Conservation (phyloP, 1,140 invertebrate genomes). For the Halyomorpha halys region DNA sequence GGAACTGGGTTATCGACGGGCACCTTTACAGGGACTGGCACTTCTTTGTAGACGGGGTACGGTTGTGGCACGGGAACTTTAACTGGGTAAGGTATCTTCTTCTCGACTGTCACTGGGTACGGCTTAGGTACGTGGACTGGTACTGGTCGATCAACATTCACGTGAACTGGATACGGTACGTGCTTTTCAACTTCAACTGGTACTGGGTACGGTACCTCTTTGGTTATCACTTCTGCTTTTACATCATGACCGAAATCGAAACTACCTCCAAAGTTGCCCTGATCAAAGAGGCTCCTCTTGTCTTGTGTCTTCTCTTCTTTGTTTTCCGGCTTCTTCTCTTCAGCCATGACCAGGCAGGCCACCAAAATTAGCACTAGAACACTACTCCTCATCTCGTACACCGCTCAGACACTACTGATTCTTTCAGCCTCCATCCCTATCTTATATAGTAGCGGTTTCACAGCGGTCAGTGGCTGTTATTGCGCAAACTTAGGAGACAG, state of each 20-base stretch:
- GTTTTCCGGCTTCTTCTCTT: background rate
- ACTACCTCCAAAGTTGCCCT: background rate
- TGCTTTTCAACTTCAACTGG: conserved; percentile 38
- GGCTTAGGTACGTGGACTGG: conserved; percentile 31
- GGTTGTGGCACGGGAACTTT: conserved; percentile 58
- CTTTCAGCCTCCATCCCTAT: too few relatives aligned
- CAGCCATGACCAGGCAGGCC: background rate
- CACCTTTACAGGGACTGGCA: conserved; percentile 26
- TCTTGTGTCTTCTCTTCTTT: background rate
- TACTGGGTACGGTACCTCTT: conserved; percentile 57
- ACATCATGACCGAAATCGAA: background rate
- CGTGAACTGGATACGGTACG: conserved; percentile 30
- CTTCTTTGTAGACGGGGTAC: conserved; percentile 46
- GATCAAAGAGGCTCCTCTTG: background rate
- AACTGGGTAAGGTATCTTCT: conserved; percentile 33
- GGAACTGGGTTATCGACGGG: conserved; percentile 16
- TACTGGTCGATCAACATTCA: conserved; percentile 30
- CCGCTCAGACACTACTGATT: too few relatives aligned
- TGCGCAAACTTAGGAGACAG: too few relatives aligned
- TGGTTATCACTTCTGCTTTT: conserved; percentile 36
- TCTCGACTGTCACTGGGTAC: conserved; percentile 30
- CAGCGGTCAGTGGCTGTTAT: too few relatives aligned
- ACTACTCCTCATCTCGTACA: too few relatives aligned
- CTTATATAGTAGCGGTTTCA: too few relatives aligned
- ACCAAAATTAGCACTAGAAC: too few relatives aligned